Evolutionary conservation across 2,888 invertebrate genomes (phyloP), one percentile per base, ranked within the genome.

Genomic region (Chesias legatella): DNA sequence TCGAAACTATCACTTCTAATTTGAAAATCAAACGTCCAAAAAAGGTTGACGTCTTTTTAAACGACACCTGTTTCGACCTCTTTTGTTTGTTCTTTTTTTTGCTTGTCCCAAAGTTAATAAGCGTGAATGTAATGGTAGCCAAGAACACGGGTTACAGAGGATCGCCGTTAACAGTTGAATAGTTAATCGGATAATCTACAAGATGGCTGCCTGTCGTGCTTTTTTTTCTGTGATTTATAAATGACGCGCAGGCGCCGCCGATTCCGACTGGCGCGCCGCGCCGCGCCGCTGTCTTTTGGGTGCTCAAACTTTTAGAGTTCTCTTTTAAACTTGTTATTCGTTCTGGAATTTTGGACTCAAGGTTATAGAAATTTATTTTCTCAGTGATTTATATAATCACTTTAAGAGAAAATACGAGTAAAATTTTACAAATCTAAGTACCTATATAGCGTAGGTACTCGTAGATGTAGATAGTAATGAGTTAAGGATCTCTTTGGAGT

Each of bases 151-250:
- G 50, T 43, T 48, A 60, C 62, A 58, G 61, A 62, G 60, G 67
- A 67, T 74, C 72, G 64, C 67, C 55, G 56, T 73, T 73, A 71
- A 73, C 71, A 73, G 78, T 70, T 78, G 76, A 76, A 68, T 79
- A 70, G 78, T 73, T 82, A 80, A 83, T 83, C 81, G 71, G 68
- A 63, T 78, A 71, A 83, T 81, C 78, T 79, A 67, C 67, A 77
- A 79, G 72, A 79, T 74, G 79, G 73, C 73, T 67, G 71, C 52
- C 56, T 49, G 71, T 17, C 13, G 5, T 17, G 13, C 5, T 17
- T 17, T 17, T 17, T 17, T 17, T 17, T 17, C 13, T 17, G 13
- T 78, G 78, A 79, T 79, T 83, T 80, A 76, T 79, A 66, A 66
- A 60, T 55, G 73, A 71, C 60, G 70, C 63, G 61, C 73, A 75